Percentiles rank a stretch among this genome's conserved stretches.
These are phyloP conservation scores for Cheumatopsyche charites DNA, from an alignment of 1,140 invertebrate genomes.

Conservation along the genomic window DNA sequence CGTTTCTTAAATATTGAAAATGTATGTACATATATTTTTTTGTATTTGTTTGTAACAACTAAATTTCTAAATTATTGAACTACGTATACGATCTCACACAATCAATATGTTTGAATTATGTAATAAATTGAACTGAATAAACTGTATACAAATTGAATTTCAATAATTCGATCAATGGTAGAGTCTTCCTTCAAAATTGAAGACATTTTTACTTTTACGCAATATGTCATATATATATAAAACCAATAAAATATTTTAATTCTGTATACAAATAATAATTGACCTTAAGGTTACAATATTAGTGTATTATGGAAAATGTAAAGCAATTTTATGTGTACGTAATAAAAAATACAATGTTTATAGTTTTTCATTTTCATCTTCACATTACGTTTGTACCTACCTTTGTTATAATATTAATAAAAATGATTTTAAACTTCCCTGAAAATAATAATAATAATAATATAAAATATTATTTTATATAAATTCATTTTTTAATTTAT, in stretches of 20 bases:
- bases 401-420: too few relatives aligned
- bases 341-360: conserved; percentile 46
- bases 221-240: conserved; percentile 22
- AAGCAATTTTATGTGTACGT: conserved; percentile 48
- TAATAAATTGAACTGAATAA: conserved; percentile 1
- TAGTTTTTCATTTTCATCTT: not conserved
- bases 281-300: conserved; percentile 35
- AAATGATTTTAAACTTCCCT: too few relatives aligned
- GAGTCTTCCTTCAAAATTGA: conserved; percentile 15
- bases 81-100: conserved; percentile 30
- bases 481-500: not conserved
- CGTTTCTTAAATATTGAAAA: conserved; percentile 1
- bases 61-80: conserved; percentile 13
- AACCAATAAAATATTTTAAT: conserved; percentile 24
- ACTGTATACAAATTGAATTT: conserved; percentile 13
- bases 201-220: conserved; percentile 1
- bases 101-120: conserved; percentile 4
- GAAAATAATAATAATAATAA: too few relatives aligned
- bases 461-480: not conserved
- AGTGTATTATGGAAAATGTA: conserved; percentile 42
- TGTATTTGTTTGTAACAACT: not conserved
- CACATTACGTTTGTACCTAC: too few relatives aligned
- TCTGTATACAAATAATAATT: conserved; percentile 45
- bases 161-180: conserved; percentile 5
- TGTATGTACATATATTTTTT: too few relatives aligned